Evolutionary conservation across 2,797 vertebrate genomes (phyloP), one percentile per base, ranked within the genome.

Genomic region (Xenentodon cancila): DNA sequence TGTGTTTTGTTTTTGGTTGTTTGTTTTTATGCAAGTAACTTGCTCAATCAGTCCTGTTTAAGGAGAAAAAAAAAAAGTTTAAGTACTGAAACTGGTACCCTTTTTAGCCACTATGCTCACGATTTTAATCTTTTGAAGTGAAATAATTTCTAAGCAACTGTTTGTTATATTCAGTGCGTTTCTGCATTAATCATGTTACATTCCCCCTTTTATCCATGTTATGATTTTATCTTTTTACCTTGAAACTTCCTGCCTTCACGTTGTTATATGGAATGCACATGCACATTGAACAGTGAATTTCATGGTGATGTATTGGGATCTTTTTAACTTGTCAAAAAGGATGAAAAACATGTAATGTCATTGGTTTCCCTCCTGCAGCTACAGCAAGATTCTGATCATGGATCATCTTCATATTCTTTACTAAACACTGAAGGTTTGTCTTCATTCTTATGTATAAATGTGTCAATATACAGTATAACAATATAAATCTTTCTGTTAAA

Each of bases 381-480:
- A 37, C 34, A 37, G 34, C 34, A 94, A 94, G 95, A 95, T 95
- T 95, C 93, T 94, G 92, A 94, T 93, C 93, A 5, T 49, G 60
- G 37, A 21, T 47, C 66, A 51, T 76, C 57, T 74, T 75, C 60
- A 59, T 61, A 42, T 73, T 57, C 48, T 84, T 73, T 84, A 73
- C 73, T 81, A 51, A 79, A 83, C 74, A 72, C 69, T 68, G 77
- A 77, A 80, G 73, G 59, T 82, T 82, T 71, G 25, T 72, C 72
- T 54, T 83, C 56, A 49, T 53, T 75, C 61, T 60, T 85, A 72
- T 88, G 84, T 89, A 86, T 75, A 88, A 85, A 82, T 87, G 73
- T 89, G 81, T 92, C 78, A 66, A 75, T 91, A 87, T 92, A 88
- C 90, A 90, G 88, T 84, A 82, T 84, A 30, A 30, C 80, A 84